These are phyloP conservation scores for Caenorhabditis zanzibari DNA, from an alignment of 2,888 invertebrate species.

Conservation along the genomic window DNA sequence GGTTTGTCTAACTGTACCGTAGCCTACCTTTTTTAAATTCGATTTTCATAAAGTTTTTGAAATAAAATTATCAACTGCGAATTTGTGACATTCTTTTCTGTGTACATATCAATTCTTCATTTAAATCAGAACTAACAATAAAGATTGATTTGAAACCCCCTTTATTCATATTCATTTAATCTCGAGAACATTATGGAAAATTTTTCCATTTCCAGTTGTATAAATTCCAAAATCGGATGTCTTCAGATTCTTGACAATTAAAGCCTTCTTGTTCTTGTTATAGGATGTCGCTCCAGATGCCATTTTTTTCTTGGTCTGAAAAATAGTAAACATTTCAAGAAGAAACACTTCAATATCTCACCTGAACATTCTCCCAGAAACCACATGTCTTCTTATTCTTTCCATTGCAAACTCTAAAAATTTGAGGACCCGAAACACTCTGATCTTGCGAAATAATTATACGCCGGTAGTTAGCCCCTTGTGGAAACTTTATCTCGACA, in stretches of 20 bases:
- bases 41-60: too few species aligned
- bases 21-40: too few species aligned
- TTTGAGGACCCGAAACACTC: not conserved
- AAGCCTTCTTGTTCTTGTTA: constrained; percentile 15
- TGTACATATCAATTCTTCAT: too few species aligned
- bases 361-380: constrained; percentile 20
- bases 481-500: not conserved
- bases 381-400: constrained; percentile 31
- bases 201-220: constrained; percentile 6
- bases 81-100: too few species aligned
- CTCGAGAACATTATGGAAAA: not conserved
- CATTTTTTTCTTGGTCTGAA: constrained; percentile 22
- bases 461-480: not conserved
- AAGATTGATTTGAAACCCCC: too few species aligned
- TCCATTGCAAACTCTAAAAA: constrained; percentile 31
- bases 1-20: too few species aligned
- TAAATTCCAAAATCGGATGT: constrained; percentile 1
- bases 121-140: too few species aligned
- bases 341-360: not conserved
- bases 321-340: not conserved
- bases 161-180: too few species aligned
- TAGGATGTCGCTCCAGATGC: constrained; percentile 7
- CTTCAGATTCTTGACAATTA: not conserved
- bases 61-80: too few species aligned
- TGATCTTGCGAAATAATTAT: not conserved